phyloP scores from a whole-genome alignment of 1,140 invertebrate genomes.

The Cyclina sinensis region DNA sequence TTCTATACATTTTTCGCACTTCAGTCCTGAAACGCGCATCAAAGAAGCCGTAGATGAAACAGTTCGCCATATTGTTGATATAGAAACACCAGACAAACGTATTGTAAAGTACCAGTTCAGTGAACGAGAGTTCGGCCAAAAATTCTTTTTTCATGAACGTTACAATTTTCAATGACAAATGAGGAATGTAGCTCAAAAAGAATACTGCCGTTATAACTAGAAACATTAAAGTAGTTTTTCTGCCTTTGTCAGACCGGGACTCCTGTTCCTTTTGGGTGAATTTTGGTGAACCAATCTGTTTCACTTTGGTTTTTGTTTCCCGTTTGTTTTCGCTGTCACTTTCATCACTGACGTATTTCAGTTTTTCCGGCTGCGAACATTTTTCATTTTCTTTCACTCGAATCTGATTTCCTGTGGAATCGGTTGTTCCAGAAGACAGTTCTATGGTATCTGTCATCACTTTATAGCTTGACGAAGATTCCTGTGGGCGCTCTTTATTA shows the following conservation, averaged over 20 bases:
- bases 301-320: not conserved
- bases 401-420: not conserved
- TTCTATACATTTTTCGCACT: constrained; percentile 3
- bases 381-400: not conserved
- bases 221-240: constrained; percentile 75
- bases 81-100: constrained; percentile 76
- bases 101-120: constrained; percentile 72
- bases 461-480: not conserved
- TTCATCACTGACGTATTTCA: not conserved
- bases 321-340: constrained; percentile 5
- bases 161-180: constrained; percentile 72
- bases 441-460: not conserved
- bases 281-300: not conserved
- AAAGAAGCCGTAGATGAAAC: constrained; percentile 78
- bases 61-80: constrained; percentile 77
- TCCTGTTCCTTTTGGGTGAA: not conserved
- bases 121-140: constrained; percentile 27
- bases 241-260: constrained; percentile 20
- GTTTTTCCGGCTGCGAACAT: not conserved
- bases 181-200: constrained; percentile 76
- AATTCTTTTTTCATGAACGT: constrained; percentile 70
- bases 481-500: not conserved
- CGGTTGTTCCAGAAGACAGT: not conserved
- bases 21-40: constrained; percentile 73
- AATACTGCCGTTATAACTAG: constrained; percentile 76